Percentiles rank a stretch among this genome's conserved stretches.
Conservation (phyloP, 2,113 vertebrate species). For the Sylvia atricapilla region DNA sequence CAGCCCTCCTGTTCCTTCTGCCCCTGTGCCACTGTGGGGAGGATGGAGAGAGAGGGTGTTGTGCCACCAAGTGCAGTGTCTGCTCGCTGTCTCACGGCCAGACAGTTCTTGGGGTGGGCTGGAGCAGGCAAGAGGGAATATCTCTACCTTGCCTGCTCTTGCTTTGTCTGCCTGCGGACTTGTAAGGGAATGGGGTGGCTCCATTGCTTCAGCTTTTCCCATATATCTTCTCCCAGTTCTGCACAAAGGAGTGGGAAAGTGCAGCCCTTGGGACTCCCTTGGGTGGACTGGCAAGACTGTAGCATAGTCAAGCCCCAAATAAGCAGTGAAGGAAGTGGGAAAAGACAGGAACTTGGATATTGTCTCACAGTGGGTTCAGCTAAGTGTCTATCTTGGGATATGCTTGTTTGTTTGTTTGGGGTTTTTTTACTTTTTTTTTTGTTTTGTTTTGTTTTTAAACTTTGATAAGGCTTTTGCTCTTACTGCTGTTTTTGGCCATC, state of each 20-base stretch:
- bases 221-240: neutral
- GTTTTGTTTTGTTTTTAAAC: too few species aligned
- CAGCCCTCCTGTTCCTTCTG: neutral
- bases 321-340: neutral
- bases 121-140: neutral
- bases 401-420: neutral
- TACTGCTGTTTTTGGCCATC: neutral
- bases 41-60: neutral
- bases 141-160: neutral
- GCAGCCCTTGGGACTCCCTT: neutral
- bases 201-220: neutral
- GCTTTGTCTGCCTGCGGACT: neutral
- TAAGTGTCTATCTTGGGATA: neutral
- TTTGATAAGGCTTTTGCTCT: neutral
- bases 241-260: neutral
- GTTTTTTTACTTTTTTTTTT: neutral
- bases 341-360: neutral
- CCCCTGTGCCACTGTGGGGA: accelerated
- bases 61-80: accelerated
- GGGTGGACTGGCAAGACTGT: neutral
- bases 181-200: neutral
- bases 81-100: neutral
- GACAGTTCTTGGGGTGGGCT: neutral
- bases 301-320: neutral
- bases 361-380: neutral